These are phyloP conservation scores for Chelonus insularis DNA, from an alignment of 1,140 invertebrate species.

Conservation along the genomic window DNA sequence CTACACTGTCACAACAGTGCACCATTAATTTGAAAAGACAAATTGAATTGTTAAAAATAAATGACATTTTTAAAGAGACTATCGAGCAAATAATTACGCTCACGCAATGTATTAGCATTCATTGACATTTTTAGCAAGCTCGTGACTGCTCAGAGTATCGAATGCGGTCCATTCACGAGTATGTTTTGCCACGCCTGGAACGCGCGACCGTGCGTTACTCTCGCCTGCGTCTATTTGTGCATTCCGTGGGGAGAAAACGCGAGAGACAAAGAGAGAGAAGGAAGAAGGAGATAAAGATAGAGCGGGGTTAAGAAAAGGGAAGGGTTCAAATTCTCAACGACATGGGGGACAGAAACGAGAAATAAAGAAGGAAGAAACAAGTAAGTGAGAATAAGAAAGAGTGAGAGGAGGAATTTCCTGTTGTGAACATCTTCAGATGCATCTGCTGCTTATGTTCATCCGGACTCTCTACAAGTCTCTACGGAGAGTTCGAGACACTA, in stretches of 20 bases:
- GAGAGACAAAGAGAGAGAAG: constrained; percentile 30
- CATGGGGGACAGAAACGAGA: constrained; percentile 30
- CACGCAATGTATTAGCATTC: constrained; percentile 40
- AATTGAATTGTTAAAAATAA: no score
- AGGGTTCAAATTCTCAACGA: constrained; percentile 26
- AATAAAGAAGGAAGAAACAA: constrained; percentile 26
- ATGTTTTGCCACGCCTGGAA: no score
- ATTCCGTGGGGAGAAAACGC: constrained; percentile 35
- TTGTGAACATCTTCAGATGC: constrained; percentile 57
- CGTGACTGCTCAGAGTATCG: not conserved
- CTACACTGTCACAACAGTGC: no score
- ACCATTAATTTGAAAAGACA: no score
- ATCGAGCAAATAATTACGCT: constrained; percentile 47
- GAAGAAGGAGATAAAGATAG: constrained; percentile 21
- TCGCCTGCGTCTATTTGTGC: constrained; percentile 42
- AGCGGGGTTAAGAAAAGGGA: constrained; percentile 24
- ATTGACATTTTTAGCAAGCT: constrained; percentile 38
- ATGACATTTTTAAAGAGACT: no score
- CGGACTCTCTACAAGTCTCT: constrained; percentile 25
- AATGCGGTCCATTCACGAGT: constrained; percentile 21
- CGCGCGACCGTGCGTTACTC: constrained; percentile 31
- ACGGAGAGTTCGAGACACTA: not conserved
- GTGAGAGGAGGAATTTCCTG: constrained; percentile 55
- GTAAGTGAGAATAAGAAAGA: constrained; percentile 29
- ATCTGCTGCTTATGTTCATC: constrained; percentile 45